Base-by-base conservation (phyloP, 2,113 vertebrate genomes). In the Eulacestoma nigropectus region DNA sequence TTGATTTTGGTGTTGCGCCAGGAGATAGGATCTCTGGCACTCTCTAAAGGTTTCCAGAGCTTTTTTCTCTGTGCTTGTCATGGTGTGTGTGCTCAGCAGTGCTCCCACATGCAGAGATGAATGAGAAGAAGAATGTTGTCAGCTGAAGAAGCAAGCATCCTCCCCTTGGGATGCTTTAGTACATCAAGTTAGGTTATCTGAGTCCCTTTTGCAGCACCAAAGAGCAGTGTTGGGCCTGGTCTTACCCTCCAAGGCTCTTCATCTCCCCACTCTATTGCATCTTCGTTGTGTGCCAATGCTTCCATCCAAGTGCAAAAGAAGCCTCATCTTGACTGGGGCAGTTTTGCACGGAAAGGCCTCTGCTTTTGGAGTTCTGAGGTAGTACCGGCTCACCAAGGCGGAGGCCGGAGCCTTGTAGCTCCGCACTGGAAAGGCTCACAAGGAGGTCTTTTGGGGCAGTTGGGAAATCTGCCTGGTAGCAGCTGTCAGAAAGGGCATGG, bases 271-370 rank as follows among this genome's bases (percentile, higher is more conserved):
- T 64, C 26, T 37, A 4, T 32, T 32, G 50, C 13, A 1, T 57
- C 29, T 68, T 62, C 3, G 0, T 52, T 8, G 1, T 19, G 27
- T 74, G 44, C 35, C 9, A 0, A 1, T 1, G 4, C 49, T 84
- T 89, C 60, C 50, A 22, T 32, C 55, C 25, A 69, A 25, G 33
- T 16, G 35, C 39, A 44, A 1, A 46, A 72, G 64, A 47, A 87
- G 25, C 30, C 9, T 35, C 12, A 1, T 52, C 23, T 57, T 62
- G n/a, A 18, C n/a, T 80, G 2, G 1, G 22, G 17, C 1, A 5
- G 14, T 44, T 91, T 56, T 84, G 68, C 42, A 33, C 21, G 29
- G 80, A 11, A 80, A 50, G 11, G 16, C 30, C 16, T 64, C 53
- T 79, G 30, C 7, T 73, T 73, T 59, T 88, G 53, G 67, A 23